phyloP scores from a whole-genome alignment of 2,113 vertebrate species.

The Chionis minor region DNA sequence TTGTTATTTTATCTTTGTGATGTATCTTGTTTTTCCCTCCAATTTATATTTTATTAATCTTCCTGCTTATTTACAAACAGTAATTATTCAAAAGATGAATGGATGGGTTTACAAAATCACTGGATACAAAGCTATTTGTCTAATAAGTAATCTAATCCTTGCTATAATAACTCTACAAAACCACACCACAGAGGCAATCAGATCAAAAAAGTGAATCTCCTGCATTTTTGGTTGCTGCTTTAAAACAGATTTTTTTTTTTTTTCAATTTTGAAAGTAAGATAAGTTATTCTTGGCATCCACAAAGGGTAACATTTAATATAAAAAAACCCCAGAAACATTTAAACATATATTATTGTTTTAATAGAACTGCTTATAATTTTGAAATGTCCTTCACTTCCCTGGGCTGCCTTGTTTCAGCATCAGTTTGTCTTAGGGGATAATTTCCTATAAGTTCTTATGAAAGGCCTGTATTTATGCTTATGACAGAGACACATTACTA shows the following conservation, averaged over 20 bases:
- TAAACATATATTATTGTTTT: not conserved
- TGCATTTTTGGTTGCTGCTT: not conserved
- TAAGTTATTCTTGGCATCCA: not conserved
- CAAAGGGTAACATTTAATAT: not conserved
- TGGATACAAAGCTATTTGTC: slow-evolving; percentile 5
- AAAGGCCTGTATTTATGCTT: not conserved
- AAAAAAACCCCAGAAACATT: not conserved
- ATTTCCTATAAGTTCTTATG: not conserved
- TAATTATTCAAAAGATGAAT: slow-evolving; percentile 42
- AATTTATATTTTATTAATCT: slow-evolving; percentile 9
- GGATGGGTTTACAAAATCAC: not conserved
- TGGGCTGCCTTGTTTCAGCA: not conserved
- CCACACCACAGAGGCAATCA: not conserved
- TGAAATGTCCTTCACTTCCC: not conserved
- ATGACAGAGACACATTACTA: not conserved
- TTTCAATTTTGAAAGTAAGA: not conserved
- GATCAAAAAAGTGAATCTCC: not conserved
- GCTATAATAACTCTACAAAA: not conserved
- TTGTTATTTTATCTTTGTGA: slow-evolving; percentile 25
- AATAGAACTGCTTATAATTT: not conserved
- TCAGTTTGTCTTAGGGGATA: not conserved
- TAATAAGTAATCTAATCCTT: not conserved
- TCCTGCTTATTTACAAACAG: slow-evolving; percentile 32
- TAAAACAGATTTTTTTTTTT: not conserved
- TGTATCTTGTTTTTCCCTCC: slow-evolving; percentile 2